Percentiles rank a stretch among this genome's conserved stretches.
phyloP scores from a whole-genome alignment of 1,140 invertebrate genomes.

The Atta cephalotes region DNA sequence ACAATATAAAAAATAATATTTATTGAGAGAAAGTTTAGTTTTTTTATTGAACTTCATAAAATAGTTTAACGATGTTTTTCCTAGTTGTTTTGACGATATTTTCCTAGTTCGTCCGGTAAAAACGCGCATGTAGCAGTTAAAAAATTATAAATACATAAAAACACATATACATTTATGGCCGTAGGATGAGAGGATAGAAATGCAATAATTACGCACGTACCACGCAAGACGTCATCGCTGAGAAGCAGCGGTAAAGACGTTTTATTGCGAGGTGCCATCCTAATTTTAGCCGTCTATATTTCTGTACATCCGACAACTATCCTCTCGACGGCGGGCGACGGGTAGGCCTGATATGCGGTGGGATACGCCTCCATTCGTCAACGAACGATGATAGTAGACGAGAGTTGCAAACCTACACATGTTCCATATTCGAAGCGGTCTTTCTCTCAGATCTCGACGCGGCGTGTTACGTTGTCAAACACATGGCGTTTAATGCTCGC shows the following conservation, averaged over 20 bases:
- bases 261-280: constrained; percentile 73
- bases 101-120: neutral
- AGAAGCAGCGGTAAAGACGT: constrained; percentile 53
- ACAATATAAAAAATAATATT: neutral
- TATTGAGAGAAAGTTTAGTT: neutral
- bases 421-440: constrained; percentile 79
- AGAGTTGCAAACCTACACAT: constrained; percentile 81
- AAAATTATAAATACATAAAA: constrained; percentile 16
- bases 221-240: constrained; percentile 62
- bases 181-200: neutral
- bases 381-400: constrained; percentile 65
- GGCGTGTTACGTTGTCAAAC: constrained; percentile 84
- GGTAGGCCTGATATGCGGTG: constrained; percentile 11
- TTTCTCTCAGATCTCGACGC: constrained; percentile 82
- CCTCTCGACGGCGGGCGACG: constrained; percentile 41
- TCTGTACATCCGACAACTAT: constrained; percentile 75
- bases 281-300: constrained; percentile 78
- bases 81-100: constrained; percentile 6
- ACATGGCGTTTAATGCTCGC: constrained; percentile 83
- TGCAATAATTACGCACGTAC: constrained; percentile 67
- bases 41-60: constrained; percentile 2
- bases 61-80: neutral
- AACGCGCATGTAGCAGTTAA: neutral
- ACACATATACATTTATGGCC: neutral
- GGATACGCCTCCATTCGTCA: constrained; percentile 55